Percentiles rank a stretch among this genome's conserved stretches.
phyloP scores from a whole-genome alignment of 2,113 vertebrate genomes.

The Xiphophorus hellerii region DNA sequence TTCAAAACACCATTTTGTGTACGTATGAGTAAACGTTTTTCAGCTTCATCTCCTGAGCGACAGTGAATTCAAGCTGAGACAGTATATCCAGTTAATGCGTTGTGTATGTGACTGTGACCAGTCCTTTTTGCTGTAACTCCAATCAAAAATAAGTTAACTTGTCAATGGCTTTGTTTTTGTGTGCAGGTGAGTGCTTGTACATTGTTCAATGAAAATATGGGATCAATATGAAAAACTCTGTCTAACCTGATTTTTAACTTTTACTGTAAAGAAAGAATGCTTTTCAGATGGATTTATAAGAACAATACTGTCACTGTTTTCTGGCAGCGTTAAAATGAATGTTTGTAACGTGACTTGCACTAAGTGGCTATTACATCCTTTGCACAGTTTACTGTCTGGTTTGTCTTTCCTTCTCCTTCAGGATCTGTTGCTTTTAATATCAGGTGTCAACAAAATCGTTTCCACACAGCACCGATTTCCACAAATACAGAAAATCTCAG shows the following conservation, averaged over 20 bases:
- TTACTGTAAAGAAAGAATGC: slow-evolving; percentile 38
- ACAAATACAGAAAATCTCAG: not conserved
- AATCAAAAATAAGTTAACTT: slow-evolving; percentile 21
- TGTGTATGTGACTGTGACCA: slow-evolving; percentile 20
- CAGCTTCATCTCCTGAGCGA: not conserved
- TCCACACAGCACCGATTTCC: too few relatives aligned
- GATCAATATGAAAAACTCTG: slow-evolving; percentile 32
- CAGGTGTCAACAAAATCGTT: too few relatives aligned
- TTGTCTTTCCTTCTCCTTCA: slow-evolving; percentile 10
- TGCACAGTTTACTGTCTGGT: slow-evolving; percentile 45
- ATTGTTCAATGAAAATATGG: slow-evolving; percentile 44
- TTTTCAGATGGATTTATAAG: slow-evolving; percentile 46
- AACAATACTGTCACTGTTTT: slow-evolving; percentile 55
- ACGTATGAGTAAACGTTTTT: not conserved
- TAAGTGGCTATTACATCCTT: slow-evolving; percentile 60
- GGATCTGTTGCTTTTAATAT: not conserved
- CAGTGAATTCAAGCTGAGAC: not conserved
- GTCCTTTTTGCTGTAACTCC: slow-evolving; percentile 17
- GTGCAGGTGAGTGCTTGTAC: slow-evolving; percentile 37
- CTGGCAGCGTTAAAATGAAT: slow-evolving; percentile 65
- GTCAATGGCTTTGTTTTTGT: slow-evolving; percentile 32
- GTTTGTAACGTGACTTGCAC: slow-evolving; percentile 71
- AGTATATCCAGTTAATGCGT: not conserved
- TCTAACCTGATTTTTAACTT: slow-evolving; percentile 40
- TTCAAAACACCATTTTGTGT: not conserved